A percentile compares a stretch with the other conserved stretches of the same genome.
Conservation (phyloP, 2,888 invertebrate species). For the Bellardia pandia region DNA sequence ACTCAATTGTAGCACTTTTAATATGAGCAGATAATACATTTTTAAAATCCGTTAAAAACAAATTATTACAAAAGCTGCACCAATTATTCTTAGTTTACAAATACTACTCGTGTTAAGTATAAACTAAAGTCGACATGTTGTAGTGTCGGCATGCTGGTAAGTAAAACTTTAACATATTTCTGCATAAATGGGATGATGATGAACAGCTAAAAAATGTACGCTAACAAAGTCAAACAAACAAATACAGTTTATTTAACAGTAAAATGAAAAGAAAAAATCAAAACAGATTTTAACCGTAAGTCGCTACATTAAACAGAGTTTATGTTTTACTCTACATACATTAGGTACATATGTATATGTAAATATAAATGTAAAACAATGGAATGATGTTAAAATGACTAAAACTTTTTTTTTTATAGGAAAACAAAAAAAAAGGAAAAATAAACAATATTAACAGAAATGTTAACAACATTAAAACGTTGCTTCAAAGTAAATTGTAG, state of each 20-base stretch:
- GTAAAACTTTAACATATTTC: background rate
- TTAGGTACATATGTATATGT: background rate
- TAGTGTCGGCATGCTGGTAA: background rate
- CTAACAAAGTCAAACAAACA: background rate
- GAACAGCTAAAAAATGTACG: background rate
- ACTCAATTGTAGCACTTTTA: too few species aligned
- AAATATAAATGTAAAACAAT: background rate
- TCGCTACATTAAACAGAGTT: conserved; percentile 15
- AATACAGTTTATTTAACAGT: conserved; percentile 42
- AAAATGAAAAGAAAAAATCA: background rate
- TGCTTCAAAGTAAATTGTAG: conserved; percentile 23
- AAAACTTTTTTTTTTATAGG: background rate
- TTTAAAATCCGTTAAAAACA: too few species aligned
- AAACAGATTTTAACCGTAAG: conserved; percentile 29
- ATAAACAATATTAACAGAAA: conserved; percentile 18
- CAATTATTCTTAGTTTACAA: conserved; percentile 5
- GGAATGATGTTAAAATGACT: conserved; percentile 12
- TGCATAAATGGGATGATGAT: background rate
- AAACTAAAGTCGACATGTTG: background rate
- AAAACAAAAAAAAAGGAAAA: background rate
- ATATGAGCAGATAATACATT: too few species aligned
- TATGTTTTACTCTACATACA: background rate
- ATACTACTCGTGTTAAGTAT: background rate
- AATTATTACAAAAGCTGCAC: background rate
- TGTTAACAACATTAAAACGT: conserved; percentile 11